These are phyloP conservation scores for Eristalinus sepulchralis DNA, from an alignment of 2,888 invertebrate species.

Conservation along the genomic window DNA sequence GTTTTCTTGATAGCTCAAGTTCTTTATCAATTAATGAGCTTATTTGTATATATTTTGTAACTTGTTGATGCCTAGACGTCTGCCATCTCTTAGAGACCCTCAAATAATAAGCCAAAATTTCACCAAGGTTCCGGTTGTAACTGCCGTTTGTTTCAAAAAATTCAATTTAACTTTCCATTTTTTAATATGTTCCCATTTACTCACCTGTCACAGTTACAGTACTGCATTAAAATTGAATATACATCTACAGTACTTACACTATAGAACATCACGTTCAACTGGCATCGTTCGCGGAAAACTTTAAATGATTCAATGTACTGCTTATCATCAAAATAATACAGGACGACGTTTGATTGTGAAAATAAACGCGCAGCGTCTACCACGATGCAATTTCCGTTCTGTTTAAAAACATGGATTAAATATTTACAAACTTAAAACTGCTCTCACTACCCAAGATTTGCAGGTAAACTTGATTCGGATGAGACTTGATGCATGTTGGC, in stretches of 20 bases:
- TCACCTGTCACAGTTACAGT: background rate
- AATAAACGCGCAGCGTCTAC: conserved; percentile 36
- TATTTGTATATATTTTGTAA: background rate
- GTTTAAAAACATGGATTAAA: conserved; percentile 17
- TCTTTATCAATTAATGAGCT: conserved; percentile 20
- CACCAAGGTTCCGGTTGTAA: background rate
- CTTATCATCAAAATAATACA: conserved; percentile 25
- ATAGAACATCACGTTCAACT: conserved; percentile 19
- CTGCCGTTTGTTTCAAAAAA: background rate
- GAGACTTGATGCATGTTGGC: background rate
- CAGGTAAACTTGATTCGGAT: conserved; percentile 39
- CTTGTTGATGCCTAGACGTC: background rate
- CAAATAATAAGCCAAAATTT: conserved; percentile 18
- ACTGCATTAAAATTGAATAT: background rate
- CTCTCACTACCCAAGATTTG: conserved; percentile 3
- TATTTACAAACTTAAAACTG: background rate
- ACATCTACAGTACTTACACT: background rate
- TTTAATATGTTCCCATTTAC: too few species aligned
- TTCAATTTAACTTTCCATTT: too few species aligned
- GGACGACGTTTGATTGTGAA: background rate
- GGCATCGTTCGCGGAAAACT: conserved; percentile 46
- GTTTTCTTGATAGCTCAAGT: background rate
- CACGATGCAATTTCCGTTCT: background rate
- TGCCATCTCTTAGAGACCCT: background rate
- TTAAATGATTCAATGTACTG: conserved; percentile 30